Conservation (phyloP, 1,140 invertebrate species). For the Aphaenogaster floridana region DNA sequence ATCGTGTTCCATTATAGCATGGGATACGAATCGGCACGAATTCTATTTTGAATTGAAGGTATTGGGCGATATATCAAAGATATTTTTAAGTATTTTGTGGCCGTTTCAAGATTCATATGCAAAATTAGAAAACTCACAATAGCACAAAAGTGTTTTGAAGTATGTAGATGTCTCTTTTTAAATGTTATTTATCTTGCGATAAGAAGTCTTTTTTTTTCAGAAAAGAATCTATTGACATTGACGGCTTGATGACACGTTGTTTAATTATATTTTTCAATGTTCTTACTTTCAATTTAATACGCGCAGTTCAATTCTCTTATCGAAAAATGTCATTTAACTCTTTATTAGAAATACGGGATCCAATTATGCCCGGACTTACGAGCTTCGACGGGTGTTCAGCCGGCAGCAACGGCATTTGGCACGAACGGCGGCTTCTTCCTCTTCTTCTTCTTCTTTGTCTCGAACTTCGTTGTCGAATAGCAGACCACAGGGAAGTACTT, state of each 20-base stretch:
- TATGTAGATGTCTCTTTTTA: background rate
- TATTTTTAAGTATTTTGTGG: background rate
- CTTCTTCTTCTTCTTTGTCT: slow-evolving; percentile 61
- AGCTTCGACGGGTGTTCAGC: slow-evolving; percentile 60
- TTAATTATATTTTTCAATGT: background rate
- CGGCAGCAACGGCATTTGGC: slow-evolving; percentile 62
- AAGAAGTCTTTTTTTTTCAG: background rate
- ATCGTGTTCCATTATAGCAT: background rate
- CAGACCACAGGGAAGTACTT: slow-evolving; percentile 64
- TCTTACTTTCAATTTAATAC: background rate
- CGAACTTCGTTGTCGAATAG: slow-evolving; percentile 58
- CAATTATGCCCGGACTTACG: slow-evolving; percentile 58
- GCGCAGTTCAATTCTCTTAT: slow-evolving; percentile 20
- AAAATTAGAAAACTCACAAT: background rate
- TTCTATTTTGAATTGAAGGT: background rate
- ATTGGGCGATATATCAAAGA: background rate
- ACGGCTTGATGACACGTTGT: background rate
- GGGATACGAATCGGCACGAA: slow-evolving; percentile 12
- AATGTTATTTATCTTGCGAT: background rate
- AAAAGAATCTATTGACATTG: background rate
- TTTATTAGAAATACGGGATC: slow-evolving; percentile 57
- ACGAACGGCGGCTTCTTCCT: slow-evolving; percentile 54
- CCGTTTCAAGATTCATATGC: background rate
- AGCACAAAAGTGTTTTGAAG: background rate
- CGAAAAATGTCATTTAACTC: slow-evolving; percentile 52